phyloP scores from a whole-genome alignment of 2,888 invertebrate genomes.

The Chydorus sphaericus region DNA sequence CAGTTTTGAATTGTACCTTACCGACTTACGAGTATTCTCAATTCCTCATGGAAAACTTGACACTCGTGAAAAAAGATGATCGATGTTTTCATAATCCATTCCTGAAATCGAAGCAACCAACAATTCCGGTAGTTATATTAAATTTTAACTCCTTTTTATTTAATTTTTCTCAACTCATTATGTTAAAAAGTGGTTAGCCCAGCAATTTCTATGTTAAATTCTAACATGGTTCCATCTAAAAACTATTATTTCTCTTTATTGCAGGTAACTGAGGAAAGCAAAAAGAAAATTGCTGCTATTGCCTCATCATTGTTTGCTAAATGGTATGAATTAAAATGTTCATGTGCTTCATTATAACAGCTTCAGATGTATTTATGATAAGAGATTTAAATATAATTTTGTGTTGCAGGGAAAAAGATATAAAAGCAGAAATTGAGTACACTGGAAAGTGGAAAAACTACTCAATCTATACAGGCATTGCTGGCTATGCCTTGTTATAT shows the following conservation, averaged over 20 bases:
- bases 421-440: constrained; percentile 17
- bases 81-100: neutral
- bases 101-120: neutral
- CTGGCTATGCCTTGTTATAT: constrained; percentile 52
- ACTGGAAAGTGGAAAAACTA: constrained; percentile 32
- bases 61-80: constrained; percentile 6
- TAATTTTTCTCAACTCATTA: too few species aligned
- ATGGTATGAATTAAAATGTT: too few species aligned
- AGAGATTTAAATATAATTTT: too few species aligned
- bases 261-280: neutral
- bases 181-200: neutral
- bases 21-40: too few species aligned
- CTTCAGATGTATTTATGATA: too few species aligned
- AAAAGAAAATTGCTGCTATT: too few species aligned
- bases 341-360: too few species aligned
- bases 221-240: too few species aligned
- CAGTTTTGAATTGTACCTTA: too few species aligned
- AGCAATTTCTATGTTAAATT: neutral
- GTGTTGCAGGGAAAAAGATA: constrained; percentile 1
- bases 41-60: neutral
- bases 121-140: neutral
- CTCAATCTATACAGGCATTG: constrained; percentile 58
- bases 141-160: neutral
- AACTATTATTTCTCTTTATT: too few species aligned
- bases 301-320: too few species aligned